Conservation (phyloP, 2,888 invertebrate genomes). For the Dryomyza anilis region DNA sequence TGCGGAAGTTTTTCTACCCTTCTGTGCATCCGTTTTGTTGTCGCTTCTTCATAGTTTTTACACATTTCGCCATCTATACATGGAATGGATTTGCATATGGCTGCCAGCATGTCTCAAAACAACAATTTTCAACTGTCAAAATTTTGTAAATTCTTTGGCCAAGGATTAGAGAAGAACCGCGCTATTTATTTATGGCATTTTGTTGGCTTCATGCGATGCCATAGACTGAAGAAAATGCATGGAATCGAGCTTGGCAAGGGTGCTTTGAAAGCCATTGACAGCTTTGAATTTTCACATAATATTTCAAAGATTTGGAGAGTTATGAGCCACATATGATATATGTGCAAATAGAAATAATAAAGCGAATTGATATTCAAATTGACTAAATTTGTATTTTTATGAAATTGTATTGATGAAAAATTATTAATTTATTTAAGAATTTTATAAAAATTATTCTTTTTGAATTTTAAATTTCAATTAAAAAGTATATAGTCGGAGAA, state of each 20-base stretch:
- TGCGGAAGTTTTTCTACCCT: constrained; percentile 19
- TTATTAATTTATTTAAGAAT: too few species aligned
- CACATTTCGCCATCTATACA: background rate
- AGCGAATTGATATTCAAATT: too few species aligned
- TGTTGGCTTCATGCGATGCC: background rate
- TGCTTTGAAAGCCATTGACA: constrained; percentile 24
- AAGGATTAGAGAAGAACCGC: constrained; percentile 20
- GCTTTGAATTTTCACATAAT: constrained; percentile 29
- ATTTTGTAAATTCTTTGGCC: constrained; percentile 19
- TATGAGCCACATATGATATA: constrained; percentile 24
- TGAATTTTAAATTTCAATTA: too few species aligned
- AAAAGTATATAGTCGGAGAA: too few species aligned
- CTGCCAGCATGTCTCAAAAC: constrained; percentile 22
- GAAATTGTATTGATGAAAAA: too few species aligned
- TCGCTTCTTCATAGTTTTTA: background rate
- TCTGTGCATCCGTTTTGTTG: constrained; percentile 11
- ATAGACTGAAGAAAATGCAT: too few species aligned
- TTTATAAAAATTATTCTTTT: too few species aligned
- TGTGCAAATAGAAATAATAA: too few species aligned
- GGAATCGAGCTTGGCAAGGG: too few species aligned
- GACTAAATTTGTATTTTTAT: background rate
- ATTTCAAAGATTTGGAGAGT: constrained; percentile 20
- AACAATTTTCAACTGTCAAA: constrained; percentile 22
- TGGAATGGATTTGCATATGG: constrained; percentile 21
- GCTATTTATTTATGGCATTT: constrained; percentile 22